Evolutionary conservation across 2,797 vertebrate species (phyloP), one percentile per base, ranked within the genome.

Genomic region (Lepidocolaptes lacrymiger): DNA sequence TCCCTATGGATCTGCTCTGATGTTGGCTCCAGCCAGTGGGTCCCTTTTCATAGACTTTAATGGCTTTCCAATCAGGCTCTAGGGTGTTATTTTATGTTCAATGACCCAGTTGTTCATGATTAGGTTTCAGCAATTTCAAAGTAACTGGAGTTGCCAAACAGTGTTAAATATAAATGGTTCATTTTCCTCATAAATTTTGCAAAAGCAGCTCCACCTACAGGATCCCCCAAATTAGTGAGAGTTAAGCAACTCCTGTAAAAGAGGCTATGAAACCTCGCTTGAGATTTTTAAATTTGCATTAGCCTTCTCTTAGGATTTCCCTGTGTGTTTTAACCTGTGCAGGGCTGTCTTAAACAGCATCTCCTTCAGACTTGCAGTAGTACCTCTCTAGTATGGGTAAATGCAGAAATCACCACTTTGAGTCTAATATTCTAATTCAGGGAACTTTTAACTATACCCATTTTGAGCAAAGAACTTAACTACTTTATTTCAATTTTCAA

Each of bases 61-160:
- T 66, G 66, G 36, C 17, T 92, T 96, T 84, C 85, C 93, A 94
- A 26, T 94, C 76, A 81, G 78, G 54, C 87, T 83, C 72, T 27
- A 62, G 78, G 73, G 89, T 78, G 66, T 88, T 79, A 73, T 92
- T 94, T 96, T 89, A 76, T 76, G 79, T 95, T 93, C 79, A 89
- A 87, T 92, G 91, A 93, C 58, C 87, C 51, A 3, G 43, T 55
- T 78, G 66, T 89, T 93, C 87, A 63, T 92, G 82, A 81, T 62
- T 63, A 91, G 66, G 32, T 84, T 94, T 91, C 87, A 90, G 66
- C 43, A 83, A 79, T 91, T 93, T 93, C 39, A 55, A 72, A 86
- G 87, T 89, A 89, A 78, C 58, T 69, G 34, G 75, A 87, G 56
- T 63, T 91, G 66, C 56, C 69, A 81, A 87, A 84, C 43, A 77